These are phyloP conservation scores for Cochlearius cochlearius DNA, from an alignment of 2,113 vertebrate species.

Conservation along the genomic window DNA sequence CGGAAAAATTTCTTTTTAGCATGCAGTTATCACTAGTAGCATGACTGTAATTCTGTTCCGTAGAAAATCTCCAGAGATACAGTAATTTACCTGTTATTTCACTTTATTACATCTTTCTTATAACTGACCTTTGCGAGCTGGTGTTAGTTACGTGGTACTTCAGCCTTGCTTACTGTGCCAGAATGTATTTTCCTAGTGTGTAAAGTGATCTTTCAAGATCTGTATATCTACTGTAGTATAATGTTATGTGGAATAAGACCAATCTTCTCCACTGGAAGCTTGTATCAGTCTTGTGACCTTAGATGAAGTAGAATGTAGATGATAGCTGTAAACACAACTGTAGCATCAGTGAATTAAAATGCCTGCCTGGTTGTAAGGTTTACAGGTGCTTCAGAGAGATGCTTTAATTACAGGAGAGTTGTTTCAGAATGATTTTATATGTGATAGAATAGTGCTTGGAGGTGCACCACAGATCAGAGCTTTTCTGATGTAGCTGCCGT, in stretches of 20 bases:
- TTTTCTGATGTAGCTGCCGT: background rate
- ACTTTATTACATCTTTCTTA: background rate
- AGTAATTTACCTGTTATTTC: background rate
- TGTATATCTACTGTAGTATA: background rate
- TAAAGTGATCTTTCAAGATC: background rate
- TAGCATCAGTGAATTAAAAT: background rate
- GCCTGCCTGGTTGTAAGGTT: background rate
- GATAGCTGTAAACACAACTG: background rate
- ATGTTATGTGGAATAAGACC: background rate
- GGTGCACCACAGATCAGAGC: background rate
- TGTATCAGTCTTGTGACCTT: background rate
- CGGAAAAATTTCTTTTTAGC: background rate
- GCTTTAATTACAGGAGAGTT: constrained; percentile 1
- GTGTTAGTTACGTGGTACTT: background rate
- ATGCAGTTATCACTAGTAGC: background rate
- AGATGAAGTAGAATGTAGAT: background rate
- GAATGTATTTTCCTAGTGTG: background rate
- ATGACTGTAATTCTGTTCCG: background rate
- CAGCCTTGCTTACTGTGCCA: background rate
- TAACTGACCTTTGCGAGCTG: background rate
- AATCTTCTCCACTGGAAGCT: background rate
- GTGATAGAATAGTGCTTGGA: background rate
- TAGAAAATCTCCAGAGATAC: background rate
- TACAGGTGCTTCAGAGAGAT: background rate
- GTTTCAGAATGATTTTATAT: background rate